Conservation (phyloP, 2,113 vertebrate genomes). For the Chelonoidis abingdonii region DNA sequence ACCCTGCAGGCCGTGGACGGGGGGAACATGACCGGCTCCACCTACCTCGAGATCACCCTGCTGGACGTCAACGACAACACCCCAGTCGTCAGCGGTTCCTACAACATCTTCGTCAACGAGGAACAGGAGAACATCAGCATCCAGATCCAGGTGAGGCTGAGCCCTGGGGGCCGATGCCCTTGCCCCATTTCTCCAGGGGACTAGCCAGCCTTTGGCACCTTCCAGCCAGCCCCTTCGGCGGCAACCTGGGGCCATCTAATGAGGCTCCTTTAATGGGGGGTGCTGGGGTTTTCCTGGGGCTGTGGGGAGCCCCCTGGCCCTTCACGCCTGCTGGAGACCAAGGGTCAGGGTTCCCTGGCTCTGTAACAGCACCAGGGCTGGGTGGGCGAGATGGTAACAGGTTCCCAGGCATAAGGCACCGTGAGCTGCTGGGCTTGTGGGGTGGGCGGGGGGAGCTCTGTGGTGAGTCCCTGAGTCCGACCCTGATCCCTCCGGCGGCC, state of each 20-base stretch:
- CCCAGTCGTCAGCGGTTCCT: conserved; percentile 77
- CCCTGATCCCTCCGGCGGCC: neutral
- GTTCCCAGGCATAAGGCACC: accelerated
- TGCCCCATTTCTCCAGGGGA: neutral
- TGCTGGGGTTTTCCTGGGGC: neutral
- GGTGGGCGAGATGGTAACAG: accelerated
- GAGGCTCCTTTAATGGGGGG: neutral
- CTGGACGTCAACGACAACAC: conserved; percentile 83
- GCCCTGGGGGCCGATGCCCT: neutral
- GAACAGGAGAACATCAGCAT: conserved; percentile 43
- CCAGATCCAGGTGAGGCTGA: conserved; percentile 77
- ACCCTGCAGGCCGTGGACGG: conserved; percentile 85
- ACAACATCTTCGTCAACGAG: conserved; percentile 80
- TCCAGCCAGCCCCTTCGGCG: neutral
- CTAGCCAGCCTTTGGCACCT: neutral
- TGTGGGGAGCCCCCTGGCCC: neutral
- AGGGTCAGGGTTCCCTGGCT: neutral
- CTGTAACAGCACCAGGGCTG: neutral
- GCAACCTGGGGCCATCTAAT: neutral
- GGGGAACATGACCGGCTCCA: conserved; percentile 48
- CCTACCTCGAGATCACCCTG: conserved; percentile 80
- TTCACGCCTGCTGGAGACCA: neutral
- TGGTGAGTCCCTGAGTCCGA: accelerated
- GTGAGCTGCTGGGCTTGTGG: neutral
- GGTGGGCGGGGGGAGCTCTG: accelerated